Base-by-base conservation (phyloP, 2,888 invertebrate genomes). In the Prosopocoilus inquinatus region DNA sequence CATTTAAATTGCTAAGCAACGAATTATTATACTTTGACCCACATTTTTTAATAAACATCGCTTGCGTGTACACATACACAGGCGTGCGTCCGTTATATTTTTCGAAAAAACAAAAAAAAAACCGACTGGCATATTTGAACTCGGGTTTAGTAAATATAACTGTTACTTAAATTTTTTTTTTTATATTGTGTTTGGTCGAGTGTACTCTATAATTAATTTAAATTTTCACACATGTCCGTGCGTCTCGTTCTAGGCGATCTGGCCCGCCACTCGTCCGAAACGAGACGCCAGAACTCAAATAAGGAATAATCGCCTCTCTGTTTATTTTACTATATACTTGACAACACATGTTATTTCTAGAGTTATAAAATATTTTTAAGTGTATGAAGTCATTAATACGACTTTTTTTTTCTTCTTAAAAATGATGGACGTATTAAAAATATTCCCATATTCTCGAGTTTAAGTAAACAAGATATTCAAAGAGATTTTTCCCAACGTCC, bases 331-430 rank as follows among this genome's bases (percentile, higher is more conserved):
- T 61, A 55, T 48, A 55, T 61, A 61, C 63, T 63, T 55, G 63
- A 61, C 58, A 61, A 58, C 63, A 61, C 61, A 61, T 63, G 63
- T 61, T 61, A 61, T 62, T 62, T 61, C 62, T 60, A 55, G 59
- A 58, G 58, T 58, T 55, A 56, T 53, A 57, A 59, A 63, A 61
- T 61, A 61, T 63, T 63, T 55, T 61, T 60, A 61, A 63, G 61
- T 61, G 58, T 57, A 59, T 58, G 61, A 59, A 61, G 58, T 54
- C 59, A 58, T 61, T 60, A 56, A 57, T 59, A 55, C 48, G 55
- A 28, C 57, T 47, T 57, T 55, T 62, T 62, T 58, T 47, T 60
- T 41, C 41, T 41, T 16, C 15, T 15, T 15, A 41, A 41, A 41
- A 41, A 16, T 41, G 41, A 41, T 16, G 41, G 41, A 28, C 41